phyloP scores from a whole-genome alignment of 2,797 vertebrate genomes.

The Schizothorax lantsangensis region DNA sequence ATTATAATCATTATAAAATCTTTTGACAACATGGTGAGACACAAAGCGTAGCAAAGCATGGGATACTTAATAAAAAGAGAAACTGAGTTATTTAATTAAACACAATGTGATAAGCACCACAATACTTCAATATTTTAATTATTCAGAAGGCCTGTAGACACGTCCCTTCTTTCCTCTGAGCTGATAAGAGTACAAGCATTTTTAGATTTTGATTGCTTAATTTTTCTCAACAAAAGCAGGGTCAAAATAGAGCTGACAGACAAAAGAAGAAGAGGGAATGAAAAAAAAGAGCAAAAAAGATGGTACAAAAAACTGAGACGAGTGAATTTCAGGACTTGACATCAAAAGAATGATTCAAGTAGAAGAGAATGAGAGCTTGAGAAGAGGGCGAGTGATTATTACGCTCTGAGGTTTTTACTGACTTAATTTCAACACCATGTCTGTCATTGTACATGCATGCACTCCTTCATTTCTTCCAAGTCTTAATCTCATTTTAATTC shows the following conservation, averaged over 20 bases:
- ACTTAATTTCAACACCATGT: neutral
- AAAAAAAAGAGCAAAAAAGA: neutral
- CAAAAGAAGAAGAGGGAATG: neutral
- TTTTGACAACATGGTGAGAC: neutral
- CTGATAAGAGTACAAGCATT: neutral
- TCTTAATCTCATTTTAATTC: slow-evolving; percentile 29
- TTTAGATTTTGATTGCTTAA: slow-evolving; percentile 10
- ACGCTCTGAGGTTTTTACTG: neutral
- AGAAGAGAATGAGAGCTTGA: slow-evolving; percentile 4
- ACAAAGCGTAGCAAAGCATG: neutral
- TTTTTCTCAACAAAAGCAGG: neutral
- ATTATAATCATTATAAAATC: neutral
- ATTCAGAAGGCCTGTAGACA: neutral
- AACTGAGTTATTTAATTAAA: neutral
- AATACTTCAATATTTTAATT: neutral
- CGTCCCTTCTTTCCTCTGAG: neutral
- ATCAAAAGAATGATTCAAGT: slow-evolving; percentile 21
- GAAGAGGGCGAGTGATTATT: neutral
- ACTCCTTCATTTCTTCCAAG: neutral
- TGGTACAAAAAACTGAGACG: neutral
- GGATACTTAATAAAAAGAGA: neutral
- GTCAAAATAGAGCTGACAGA: neutral
- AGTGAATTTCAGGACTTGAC: slow-evolving; percentile 23
- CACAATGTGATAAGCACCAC: neutral
- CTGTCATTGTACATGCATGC: neutral